phyloP scores from a whole-genome alignment of 2,888 invertebrate species.

The Ernsta delagoae region DNA sequence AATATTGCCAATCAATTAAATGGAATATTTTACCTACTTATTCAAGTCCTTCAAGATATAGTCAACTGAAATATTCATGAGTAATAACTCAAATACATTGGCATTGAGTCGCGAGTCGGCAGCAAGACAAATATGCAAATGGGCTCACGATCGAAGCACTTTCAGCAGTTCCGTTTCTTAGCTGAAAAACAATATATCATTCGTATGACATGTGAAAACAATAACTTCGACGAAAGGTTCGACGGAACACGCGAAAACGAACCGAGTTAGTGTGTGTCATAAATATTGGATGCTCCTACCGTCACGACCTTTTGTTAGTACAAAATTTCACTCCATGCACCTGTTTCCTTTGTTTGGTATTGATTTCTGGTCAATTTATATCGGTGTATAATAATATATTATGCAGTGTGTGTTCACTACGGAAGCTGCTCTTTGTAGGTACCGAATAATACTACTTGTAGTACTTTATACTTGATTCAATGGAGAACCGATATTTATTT shows the following conservation, averaged over 20 bases:
- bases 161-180: conserved; percentile 57
- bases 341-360: conserved; percentile 27
- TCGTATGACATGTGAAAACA: conserved; percentile 67
- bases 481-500: too few species aligned
- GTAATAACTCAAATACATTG: conserved; percentile 40
- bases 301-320: conserved; percentile 25
- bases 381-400: too few species aligned
- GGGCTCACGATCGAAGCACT: conserved; percentile 40
- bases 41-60: conserved; percentile 7
- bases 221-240: conserved; percentile 60
- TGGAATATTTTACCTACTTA: not conserved
- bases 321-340: conserved; percentile 29
- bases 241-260: conserved; percentile 59
- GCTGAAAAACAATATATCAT: conserved; percentile 62
- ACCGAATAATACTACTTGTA: too few species aligned
- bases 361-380: conserved; percentile 7
- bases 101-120: conserved; percentile 25
- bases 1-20: not conserved
- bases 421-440: too few species aligned
- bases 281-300: conserved; percentile 38
- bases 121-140: conserved; percentile 38
- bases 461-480: too few species aligned
- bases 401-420: too few species aligned
- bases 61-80: conserved; percentile 31
- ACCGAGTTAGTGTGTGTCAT: conserved; percentile 49